Percentiles rank a stretch among this genome's conserved stretches.
phyloP scores from a whole-genome alignment of 2,113 vertebrate genomes.

The Periophthalmus modestus region DNA sequence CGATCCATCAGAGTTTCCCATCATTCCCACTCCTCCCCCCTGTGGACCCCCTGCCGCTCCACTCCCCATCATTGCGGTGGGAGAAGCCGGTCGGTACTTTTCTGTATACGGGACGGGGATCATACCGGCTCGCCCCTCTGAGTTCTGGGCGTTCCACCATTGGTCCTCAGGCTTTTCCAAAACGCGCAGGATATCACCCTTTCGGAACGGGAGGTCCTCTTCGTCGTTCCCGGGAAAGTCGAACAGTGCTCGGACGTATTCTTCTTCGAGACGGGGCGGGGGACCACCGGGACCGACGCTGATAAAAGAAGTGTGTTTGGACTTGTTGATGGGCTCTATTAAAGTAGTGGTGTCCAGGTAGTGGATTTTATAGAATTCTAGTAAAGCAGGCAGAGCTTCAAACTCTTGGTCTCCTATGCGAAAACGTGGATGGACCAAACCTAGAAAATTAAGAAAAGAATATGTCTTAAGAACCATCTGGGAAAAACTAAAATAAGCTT shows the following conservation, averaged over 20 bases:
- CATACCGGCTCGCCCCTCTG: constrained; percentile 93
- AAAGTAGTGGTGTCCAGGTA: constrained; percentile 99
- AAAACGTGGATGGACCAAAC: constrained; percentile 84
- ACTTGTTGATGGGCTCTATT: constrained; percentile 93
- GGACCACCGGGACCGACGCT: constrained; percentile 63
- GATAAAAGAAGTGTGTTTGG: constrained; percentile 82
- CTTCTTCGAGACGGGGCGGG: constrained; percentile 88
- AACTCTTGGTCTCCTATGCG: constrained; percentile 99
- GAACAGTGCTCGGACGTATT: constrained; percentile 94
- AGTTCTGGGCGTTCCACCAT: constrained; percentile 98
- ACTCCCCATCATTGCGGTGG: constrained; percentile 62
- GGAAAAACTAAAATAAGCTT: too few species aligned
- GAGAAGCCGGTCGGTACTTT: constrained; percentile 91
- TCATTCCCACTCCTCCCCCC: constrained; percentile 49
- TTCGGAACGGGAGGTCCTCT: constrained; percentile 98
- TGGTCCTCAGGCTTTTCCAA: constrained; percentile 99
- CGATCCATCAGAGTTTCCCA: constrained; percentile 89
- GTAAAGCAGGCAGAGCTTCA: constrained; percentile 91
- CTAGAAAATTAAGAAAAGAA: constrained; percentile 61
- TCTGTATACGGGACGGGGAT: constrained; percentile 98
- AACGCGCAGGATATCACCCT: constrained; percentile 93
- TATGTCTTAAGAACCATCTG: neutral
- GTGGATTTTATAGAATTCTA: constrained; percentile 99
- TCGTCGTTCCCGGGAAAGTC: constrained; percentile 98
- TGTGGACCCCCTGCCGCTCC: constrained; percentile 28